Percentiles rank a stretch among this genome's conserved stretches.
These are phyloP conservation scores for Perithous albicinctus DNA, from an alignment of 2,888 invertebrate genomes.

Conservation along the genomic window DNA sequence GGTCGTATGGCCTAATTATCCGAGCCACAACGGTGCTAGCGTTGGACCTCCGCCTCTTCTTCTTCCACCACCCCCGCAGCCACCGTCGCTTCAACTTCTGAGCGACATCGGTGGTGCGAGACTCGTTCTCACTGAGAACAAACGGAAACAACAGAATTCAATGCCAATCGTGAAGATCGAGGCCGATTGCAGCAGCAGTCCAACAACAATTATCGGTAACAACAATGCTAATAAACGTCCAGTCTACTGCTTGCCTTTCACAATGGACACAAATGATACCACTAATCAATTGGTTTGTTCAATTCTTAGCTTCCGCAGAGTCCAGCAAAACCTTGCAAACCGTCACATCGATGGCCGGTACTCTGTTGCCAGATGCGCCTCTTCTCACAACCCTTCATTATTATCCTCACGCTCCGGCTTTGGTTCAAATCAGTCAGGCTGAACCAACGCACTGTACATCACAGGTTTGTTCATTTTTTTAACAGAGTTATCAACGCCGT, in stretches of 20 bases:
- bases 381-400: constrained; percentile 82
- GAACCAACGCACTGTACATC: constrained; percentile 81
- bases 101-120: constrained; percentile 86
- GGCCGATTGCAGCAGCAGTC: constrained; percentile 86
- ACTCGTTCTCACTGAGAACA: constrained; percentile 87
- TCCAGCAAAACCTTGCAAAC: constrained; percentile 82
- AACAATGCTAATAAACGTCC: not conserved
- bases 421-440: constrained; percentile 82
- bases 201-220: constrained; percentile 82
- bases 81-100: constrained; percentile 89
- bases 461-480: constrained; percentile 75
- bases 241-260: too few relatives aligned
- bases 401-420: constrained; percentile 81
- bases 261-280: not conserved
- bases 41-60: constrained; percentile 85
- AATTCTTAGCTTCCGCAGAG: constrained; percentile 78
- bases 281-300: not conserved
- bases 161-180: constrained; percentile 90
- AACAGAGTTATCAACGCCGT: not conserved
- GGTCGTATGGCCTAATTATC: constrained; percentile 91
- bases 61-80: constrained; percentile 87
- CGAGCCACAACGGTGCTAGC: constrained; percentile 84
- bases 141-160: constrained; percentile 86
- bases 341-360: constrained; percentile 81
- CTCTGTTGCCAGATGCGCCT: constrained; percentile 80